Evolutionary conservation across 2,888 invertebrate species (phyloP).

Genomic region (Amphimallon solstitiale): DNA sequence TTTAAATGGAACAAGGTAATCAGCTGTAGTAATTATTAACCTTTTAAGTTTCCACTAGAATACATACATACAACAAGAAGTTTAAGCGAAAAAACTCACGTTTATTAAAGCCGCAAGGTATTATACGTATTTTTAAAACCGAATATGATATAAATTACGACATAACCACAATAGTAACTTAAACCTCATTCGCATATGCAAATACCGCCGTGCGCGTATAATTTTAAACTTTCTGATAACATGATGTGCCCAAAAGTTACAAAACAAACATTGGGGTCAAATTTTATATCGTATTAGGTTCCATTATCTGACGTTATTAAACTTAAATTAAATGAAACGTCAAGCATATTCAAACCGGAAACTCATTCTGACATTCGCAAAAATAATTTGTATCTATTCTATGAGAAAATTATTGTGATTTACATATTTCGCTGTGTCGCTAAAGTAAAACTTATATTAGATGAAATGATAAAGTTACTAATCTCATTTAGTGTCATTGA

Average conservation of each 20-base stretch:
- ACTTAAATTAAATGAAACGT: constrained; percentile 26
- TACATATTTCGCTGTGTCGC: not conserved
- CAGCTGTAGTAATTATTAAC: too few relatives aligned
- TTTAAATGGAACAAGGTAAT: too few relatives aligned
- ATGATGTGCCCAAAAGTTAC: constrained; percentile 22
- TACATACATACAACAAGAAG: too few relatives aligned
- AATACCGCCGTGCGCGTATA: constrained; percentile 22
- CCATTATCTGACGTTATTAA: constrained; percentile 33
- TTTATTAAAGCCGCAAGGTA: not conserved
- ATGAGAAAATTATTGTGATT: constrained; percentile 11
- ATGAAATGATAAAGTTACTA: too few relatives aligned
- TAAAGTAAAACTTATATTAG: not conserved
- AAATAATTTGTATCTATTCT: constrained; percentile 20
- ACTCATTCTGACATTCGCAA: constrained; percentile 7
- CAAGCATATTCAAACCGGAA: constrained; percentile 17
- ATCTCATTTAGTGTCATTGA: too few relatives aligned
- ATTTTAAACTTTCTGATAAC: constrained; percentile 29
- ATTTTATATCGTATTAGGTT: constrained; percentile 29
- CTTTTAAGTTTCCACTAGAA: too few relatives aligned
- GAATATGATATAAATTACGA: constrained; percentile 17
- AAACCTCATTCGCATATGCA: constrained; percentile 31
- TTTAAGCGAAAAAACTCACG: too few relatives aligned
- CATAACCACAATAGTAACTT: constrained; percentile 12
- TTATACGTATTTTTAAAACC: constrained; percentile 1
- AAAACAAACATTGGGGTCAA: constrained; percentile 27